phyloP scores from a whole-genome alignment of 2,113 vertebrate genomes.

The Myotis brandtii region DNA sequence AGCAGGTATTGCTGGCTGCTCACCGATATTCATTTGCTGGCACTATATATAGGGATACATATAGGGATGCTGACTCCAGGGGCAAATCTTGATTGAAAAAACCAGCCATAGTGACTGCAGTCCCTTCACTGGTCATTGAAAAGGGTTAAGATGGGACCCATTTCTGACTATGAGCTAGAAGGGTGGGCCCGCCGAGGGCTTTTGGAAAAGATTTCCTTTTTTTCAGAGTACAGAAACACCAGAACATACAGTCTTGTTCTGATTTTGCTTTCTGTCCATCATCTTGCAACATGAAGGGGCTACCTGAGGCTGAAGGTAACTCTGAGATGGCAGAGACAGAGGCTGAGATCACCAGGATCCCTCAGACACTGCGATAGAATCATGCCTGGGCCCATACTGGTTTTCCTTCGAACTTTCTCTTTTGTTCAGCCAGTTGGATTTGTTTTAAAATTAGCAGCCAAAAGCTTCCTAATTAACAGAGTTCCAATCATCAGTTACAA shows the following conservation, averaged over 20 bases:
- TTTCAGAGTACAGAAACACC: conserved; percentile 3
- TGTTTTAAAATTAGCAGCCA: neutral
- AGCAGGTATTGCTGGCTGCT: neutral
- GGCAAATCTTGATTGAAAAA: neutral
- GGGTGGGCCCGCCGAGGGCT: neutral
- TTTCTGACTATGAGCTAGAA: neutral
- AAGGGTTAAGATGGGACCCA: neutral
- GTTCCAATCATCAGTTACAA: neutral
- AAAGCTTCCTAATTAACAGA: neutral
- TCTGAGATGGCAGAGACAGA: neutral
- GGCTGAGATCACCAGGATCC: rapidly evolving
- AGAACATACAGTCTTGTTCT: neutral
- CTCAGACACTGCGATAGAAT: neutral
- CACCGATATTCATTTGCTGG: neutral
- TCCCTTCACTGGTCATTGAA: neutral
- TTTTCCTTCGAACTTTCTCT: neutral
- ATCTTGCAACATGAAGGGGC: neutral
- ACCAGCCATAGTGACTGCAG: neutral
- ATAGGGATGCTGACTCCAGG: neutral
- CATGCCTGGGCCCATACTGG: neutral
- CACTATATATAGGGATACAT: neutral
- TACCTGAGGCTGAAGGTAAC: neutral
- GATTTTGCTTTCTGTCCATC: neutral
- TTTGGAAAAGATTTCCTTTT: conserved; percentile 17
- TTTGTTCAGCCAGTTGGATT: neutral